A percentile compares a stretch with the other conserved stretches of the same genome.
These are phyloP conservation scores for Craniophora ligustri DNA, from an alignment of 2,888 invertebrate species.

Conservation along the genomic window DNA sequence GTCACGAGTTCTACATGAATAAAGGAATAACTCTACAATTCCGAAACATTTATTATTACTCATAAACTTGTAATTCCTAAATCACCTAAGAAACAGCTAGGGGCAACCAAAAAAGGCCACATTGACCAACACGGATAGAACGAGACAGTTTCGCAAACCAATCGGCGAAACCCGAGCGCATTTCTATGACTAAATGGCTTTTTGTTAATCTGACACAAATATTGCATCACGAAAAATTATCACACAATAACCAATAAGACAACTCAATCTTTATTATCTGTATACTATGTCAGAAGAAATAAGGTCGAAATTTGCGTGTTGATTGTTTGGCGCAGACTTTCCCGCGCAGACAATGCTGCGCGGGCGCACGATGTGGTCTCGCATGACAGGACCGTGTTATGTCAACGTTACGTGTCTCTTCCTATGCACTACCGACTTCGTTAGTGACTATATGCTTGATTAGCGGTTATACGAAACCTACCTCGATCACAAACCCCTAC, in stretches of 20 bases:
- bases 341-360: conserved; percentile 43
- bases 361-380: conserved; percentile 48
- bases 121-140: conserved; percentile 13
- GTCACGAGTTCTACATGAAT: no score
- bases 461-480: no score
- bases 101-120: background rate
- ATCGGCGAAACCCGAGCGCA: conserved; percentile 5
- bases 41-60: conserved; percentile 3
- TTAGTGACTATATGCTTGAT: conserved; percentile 13
- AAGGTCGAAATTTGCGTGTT: conserved; percentile 22
- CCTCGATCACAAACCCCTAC: no score
- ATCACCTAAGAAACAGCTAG: background rate
- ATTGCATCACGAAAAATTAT: conserved; percentile 52
- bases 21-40: background rate
- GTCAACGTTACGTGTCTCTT: conserved; percentile 57
- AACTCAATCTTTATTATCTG: conserved; percentile 1
- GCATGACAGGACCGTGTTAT: conserved; percentile 57
- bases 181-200: conserved; percentile 30
- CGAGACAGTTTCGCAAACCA: conserved; percentile 28
- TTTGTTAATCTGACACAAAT: conserved; percentile 50
- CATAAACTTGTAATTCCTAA: conserved; percentile 3
- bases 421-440: conserved; percentile 40
- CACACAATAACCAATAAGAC: conserved; percentile 38
- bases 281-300: background rate
- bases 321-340: conserved; percentile 26